These are phyloP conservation scores for Microcebus jonahi DNA, from an alignment of 2,113 vertebrate genomes.

Conservation along the genomic window DNA sequence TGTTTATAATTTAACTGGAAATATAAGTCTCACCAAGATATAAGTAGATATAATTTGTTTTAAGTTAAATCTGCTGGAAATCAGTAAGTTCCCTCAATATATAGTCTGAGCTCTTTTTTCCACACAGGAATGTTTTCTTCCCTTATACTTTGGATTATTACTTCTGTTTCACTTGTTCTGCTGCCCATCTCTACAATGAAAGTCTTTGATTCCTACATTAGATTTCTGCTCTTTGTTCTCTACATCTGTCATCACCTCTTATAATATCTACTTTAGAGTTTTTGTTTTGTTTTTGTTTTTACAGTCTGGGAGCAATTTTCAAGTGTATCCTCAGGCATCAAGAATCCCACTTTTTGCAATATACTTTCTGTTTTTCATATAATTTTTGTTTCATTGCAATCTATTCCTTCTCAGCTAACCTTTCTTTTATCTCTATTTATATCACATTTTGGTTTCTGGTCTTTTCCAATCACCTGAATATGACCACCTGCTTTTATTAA, in stretches of 20 bases:
- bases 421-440: not conserved
- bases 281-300: not conserved
- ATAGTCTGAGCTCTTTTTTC: not conserved
- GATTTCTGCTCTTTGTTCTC: not conserved
- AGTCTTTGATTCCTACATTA: not conserved
- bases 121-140: not conserved
- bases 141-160: not conserved
- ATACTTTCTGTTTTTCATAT: not conserved
- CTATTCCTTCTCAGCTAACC: not conserved
- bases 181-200: not conserved
- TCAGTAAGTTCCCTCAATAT: not conserved
- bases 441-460: not conserved
- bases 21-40: not conserved
- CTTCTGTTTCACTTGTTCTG: not conserved
- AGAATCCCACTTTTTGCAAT: not conserved
- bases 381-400: not conserved
- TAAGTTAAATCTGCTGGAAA: not conserved
- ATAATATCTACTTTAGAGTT: not conserved
- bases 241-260: not conserved
- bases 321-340: not conserved
- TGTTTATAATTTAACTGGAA: not conserved
- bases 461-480: not conserved
- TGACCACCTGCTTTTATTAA: not conserved
- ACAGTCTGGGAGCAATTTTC: not conserved
- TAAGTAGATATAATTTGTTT: not conserved